Percentiles rank a stretch among this genome's conserved stretches.
Evolutionary conservation across 2,797 vertebrate genomes (phyloP).

Genomic region (Stomatorhinus walkeri): DNA sequence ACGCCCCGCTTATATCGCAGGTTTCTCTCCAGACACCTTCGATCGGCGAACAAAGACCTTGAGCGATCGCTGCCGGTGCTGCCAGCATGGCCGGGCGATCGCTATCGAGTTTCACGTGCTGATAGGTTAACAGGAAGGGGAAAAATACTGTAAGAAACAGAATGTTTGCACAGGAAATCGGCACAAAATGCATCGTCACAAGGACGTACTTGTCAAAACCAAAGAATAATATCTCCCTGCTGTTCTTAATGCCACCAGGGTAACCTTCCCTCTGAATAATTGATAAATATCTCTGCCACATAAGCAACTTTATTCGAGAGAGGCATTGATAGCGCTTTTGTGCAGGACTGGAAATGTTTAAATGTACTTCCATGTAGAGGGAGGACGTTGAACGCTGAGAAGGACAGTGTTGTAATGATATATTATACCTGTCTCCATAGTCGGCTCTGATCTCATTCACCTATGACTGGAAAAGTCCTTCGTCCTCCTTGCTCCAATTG

Average conservation of each 20-base stretch:
- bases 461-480: not conserved
- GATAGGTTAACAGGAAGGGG: not conserved
- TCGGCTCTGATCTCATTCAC: not conserved
- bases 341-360: not conserved
- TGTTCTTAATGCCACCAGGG: not conserved
- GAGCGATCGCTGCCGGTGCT: conserved; percentile 19
- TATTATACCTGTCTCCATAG: no score
- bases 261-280: not conserved
- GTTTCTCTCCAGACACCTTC: conserved; percentile 22
- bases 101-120: not conserved
- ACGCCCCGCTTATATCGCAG: conserved; percentile 27
- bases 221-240: not conserved
- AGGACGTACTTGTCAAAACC: not conserved
- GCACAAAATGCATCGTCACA: not conserved
- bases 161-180: not conserved
- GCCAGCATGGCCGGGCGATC: not conserved
- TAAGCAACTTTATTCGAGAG: not conserved
- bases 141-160: not conserved
- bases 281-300: not conserved
- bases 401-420: not conserved
- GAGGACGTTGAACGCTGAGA: not conserved
- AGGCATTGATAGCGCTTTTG: not conserved
- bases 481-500: not conserved
- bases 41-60: conserved; percentile 31
- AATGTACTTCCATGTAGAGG: not conserved